Evolutionary conservation across 2,797 vertebrate genomes (phyloP), one percentile per base, ranked within the genome.

Genomic region (Geotria australis): DNA sequence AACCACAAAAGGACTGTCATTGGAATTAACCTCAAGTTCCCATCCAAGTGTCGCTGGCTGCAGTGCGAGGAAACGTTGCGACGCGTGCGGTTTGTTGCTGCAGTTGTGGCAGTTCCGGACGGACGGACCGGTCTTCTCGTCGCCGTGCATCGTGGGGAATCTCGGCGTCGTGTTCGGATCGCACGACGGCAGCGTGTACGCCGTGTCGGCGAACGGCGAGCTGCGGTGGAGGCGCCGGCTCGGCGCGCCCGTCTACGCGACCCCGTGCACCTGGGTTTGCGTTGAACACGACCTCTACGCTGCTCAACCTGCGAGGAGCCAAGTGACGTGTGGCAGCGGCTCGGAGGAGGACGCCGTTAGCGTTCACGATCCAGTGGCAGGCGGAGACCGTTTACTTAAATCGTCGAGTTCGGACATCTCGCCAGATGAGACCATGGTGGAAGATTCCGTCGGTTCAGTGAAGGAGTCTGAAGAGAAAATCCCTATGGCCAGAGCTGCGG

Each of bases 61-160:
- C 24, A 38, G 24, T 38, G 5, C 24, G 24, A 38, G 24, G 24
- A 38, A 38, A 38, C 24, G 24, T 38, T 24, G 24, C 38, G 24
- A 24, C 38, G 24, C 24, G 38, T 5, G 24, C 38, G 38, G 24
- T 24, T 38, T 38, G 24, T 38, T 2, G 64, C 57, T 68, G 38
- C 65, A 98, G 91, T 66, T 79, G 60, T 95, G 91, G 91, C 69
- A 76, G 51, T 81, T 83, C 62, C 53, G 66, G 57, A 79, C 84
- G 2, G 62, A 68, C 12, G 88, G 77, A 8, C 80, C 91, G 0
- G 72, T 98, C 61, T 98, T 98, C 74, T 95, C 88, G 10, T 89
- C 86, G 2, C 83, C 81, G 0, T 85, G 83, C 60, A 56, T 79
- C 61, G 72, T 72, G 10, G 60, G 64, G 46, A 61, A 47, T 64